Base-by-base conservation (phyloP, 1,140 invertebrate species). In the Acromyrmex echinatior region DNA sequence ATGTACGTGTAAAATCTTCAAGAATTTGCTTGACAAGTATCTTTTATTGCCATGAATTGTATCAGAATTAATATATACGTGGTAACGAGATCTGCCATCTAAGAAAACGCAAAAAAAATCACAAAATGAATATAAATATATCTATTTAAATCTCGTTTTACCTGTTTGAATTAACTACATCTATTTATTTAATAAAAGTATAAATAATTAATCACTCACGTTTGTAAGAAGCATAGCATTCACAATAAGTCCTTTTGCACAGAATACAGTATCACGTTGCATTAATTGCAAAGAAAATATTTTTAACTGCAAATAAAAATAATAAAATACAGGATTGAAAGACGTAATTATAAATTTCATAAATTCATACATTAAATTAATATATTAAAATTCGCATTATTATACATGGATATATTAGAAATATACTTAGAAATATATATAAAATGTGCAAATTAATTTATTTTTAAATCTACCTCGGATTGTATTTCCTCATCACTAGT, bases 201-300 rank as follows among this genome's bases (percentile, higher is more conserved):
- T 12, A 21, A 45, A 71, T 74, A 5, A 60, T 60, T 25, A 14
- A 60, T 31, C 16, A 77, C 93, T 31, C 9, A 80, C 93, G 65
- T 86, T 35, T 28, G 88, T 81, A 0, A 94, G 58, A 7, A 94
- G 87, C 0, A 70, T 62, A 0, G 87, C 76, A 31, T 94, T 90
- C 25, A 94, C 58, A 0, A 71, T 65, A 16, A 93, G 16, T 4
- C 87, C 89, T 70, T 90, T 93, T 0, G 91, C 86, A 3, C 81
- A 81, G 21, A 94, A 94, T n/a, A 21, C 74, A 51, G 88, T 92
- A 12, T 93, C 80, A 0, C 80, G 86, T 77, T 94, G 93, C n/a
- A 93, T 58, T 21, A 93, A 35, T 92, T 94, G 93, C 31, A 94
- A 62, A 2, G 93, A 93, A 63, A 94, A 93, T 18, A 91, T 28